A percentile compares a stretch with the other conserved stretches of the same genome.
Conservation (phyloP, 2,113 vertebrate species). For the Gavialis gangeticus region DNA sequence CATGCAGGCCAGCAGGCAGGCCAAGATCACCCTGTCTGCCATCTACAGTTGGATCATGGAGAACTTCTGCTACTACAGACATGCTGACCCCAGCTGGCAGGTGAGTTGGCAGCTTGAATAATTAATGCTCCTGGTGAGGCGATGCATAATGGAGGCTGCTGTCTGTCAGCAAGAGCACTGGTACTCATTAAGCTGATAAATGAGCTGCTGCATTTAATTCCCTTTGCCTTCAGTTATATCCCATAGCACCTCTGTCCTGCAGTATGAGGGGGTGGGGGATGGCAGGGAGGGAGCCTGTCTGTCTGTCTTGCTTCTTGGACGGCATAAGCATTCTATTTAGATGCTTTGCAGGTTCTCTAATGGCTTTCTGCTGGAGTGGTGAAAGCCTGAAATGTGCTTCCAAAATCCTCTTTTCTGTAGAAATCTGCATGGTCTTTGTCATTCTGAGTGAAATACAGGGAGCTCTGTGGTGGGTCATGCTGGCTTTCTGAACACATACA, state of each 20-base stretch:
- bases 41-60: slow-evolving; percentile 90
- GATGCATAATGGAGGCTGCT: not conserved
- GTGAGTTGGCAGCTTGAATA: slow-evolving; percentile 73
- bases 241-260: not conserved
- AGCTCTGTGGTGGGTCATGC: not conserved
- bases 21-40: slow-evolving; percentile 87
- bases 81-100: slow-evolving; percentile 91
- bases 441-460: not conserved
- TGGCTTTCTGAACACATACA: no score
- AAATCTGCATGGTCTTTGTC: not conserved
- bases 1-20: slow-evolving; percentile 87
- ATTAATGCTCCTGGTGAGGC: slow-evolving; percentile 41
- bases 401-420: not conserved
- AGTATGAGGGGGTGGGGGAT: not conserved
- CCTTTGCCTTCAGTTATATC: not conserved
- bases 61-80: slow-evolving; percentile 90
- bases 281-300: not conserved
- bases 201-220: not conserved
- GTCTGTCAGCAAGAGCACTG: not conserved
- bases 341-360: not conserved
- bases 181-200: not conserved
- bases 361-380: not conserved
- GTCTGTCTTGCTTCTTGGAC: not conserved
- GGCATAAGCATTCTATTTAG: not conserved
- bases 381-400: not conserved